Evolutionary conservation across 2,113 vertebrate species (phyloP).

Genomic region (Montifringilla adamsi): DNA sequence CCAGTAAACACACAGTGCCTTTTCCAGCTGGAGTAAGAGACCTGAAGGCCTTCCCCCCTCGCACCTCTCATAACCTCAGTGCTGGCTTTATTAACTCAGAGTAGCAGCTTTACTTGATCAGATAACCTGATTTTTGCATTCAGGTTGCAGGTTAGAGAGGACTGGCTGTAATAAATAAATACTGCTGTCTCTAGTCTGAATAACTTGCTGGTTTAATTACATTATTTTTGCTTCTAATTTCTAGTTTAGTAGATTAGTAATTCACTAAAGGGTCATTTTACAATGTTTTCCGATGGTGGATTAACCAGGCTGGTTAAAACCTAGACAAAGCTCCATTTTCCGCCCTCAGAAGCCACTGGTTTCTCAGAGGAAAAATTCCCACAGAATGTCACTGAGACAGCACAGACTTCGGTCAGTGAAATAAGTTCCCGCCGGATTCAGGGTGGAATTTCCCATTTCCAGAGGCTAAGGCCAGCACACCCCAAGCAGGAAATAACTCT

Average conservation of each 20-base stretch:
- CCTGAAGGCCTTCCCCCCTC: not conserved
- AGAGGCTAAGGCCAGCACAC: not conserved
- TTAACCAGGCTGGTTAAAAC: not conserved
- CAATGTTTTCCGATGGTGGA: not conserved
- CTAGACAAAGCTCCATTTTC: not conserved
- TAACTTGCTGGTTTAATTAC: not conserved
- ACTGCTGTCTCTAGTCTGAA: not conserved
- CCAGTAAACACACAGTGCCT: not conserved
- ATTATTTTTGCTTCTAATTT: not conserved
- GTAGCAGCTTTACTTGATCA: not conserved
- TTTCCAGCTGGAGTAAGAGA: not conserved
- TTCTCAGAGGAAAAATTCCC: conserved; percentile 6
- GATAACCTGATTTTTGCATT: not conserved
- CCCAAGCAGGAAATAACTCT: conserved; percentile 36
- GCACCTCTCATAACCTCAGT: not conserved
- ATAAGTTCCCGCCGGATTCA: not conserved
- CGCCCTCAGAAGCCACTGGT: not conserved
- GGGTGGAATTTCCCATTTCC: conserved; percentile 54
- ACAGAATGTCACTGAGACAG: not conserved
- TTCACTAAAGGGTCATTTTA: not conserved
- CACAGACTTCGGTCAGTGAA: not conserved
- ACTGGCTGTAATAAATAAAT: not conserved
- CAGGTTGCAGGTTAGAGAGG: not conserved
- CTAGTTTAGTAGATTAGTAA: not conserved
- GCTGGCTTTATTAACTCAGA: not conserved